These are phyloP conservation scores for Drosophila longiperda DNA, from an alignment of 2,888 invertebrate species.

Conservation along the genomic window DNA sequence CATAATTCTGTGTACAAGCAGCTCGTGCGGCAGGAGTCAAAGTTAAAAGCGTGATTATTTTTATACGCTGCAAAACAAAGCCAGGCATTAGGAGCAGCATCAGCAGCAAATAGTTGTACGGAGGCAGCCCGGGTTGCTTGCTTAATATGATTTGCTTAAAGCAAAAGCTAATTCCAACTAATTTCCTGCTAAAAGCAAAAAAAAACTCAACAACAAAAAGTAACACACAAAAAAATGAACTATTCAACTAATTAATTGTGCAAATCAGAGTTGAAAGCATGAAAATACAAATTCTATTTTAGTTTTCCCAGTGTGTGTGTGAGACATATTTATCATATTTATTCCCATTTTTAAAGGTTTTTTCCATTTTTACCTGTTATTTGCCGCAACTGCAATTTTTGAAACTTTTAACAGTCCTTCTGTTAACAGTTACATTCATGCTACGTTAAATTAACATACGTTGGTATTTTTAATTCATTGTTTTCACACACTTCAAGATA, in stretches of 20 bases:
- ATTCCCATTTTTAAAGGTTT: neutral
- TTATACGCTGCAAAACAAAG: constrained; percentile 40
- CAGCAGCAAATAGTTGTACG: constrained; percentile 4
- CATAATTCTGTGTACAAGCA: constrained; percentile 49
- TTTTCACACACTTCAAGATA: neutral
- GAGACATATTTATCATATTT: neutral
- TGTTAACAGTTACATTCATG: neutral
- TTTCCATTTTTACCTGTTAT: neutral
- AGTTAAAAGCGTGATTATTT: constrained; percentile 77
- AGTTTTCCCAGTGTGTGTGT: neutral
- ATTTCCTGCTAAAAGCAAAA: constrained; percentile 50
- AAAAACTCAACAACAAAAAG: constrained; percentile 1
- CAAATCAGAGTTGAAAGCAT: neutral
- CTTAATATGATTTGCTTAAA: constrained; percentile 72
- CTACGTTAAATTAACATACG: neutral
- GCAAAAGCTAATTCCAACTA: constrained; percentile 69
- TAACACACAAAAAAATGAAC: neutral
- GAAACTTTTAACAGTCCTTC: constrained; percentile 2
- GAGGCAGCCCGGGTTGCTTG: constrained; percentile 6
- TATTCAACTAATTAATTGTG: neutral
- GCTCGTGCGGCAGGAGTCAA: constrained; percentile 62
- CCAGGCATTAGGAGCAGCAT: constrained; percentile 11
- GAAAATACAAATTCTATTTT: neutral
- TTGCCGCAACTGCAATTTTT: neutral
- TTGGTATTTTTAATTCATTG: constrained; percentile 10